Base-by-base conservation (phyloP, 2,113 vertebrate genomes). In the Gnathonemus echidnorhynchus region DNA sequence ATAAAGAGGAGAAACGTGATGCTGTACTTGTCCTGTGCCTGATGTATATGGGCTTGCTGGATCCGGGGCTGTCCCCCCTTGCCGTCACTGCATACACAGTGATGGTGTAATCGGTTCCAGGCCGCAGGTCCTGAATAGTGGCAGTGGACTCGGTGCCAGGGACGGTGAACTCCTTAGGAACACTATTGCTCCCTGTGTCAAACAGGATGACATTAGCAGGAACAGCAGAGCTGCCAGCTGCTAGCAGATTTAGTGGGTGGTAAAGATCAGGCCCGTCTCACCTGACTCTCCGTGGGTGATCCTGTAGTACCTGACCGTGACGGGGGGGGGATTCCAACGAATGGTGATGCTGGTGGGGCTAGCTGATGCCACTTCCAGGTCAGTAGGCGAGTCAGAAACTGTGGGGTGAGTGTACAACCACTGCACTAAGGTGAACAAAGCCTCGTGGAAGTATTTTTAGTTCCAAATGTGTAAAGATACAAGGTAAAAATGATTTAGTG, bases 311-410 rank as follows among this genome's bases (percentile, higher is more conserved):
- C 98, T 95, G 85, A 99, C 98, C 0, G 97, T 98, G 91, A 99
- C 97, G 0, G 97, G 97, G 24, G 98, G 98, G 15, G 98, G 95
- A 0, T 98, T 97, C 98, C 98, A 99, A 89, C 95, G 96, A 90
- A 99, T 94, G 7, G 94, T 95, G 9, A 99, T 95, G 91, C 97
- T 98, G 42, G 94, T 98, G 0, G 98, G 98, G 8, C 95, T 94
- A 0, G 97, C 95, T 11, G 97, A 95, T 0, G 96, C 94, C 5
- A 98, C 97, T 66, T 97, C 95, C 90, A 99, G 95, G 87, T 99
- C 97, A 89, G 97, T 97, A 10, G 98, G 98, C 66, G 98, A 96
- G 92, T 99, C 98, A 84, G 98, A 99, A 91, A 98, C 98, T 99
- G 83, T 24, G 90, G 42, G 90, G 90, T 58, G 89, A 90, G 80